Percentiles rank a stretch among this genome's conserved stretches.
phyloP scores from a whole-genome alignment of 2,797 vertebrate genomes.

The Kryptolebias ocellatus region DNA sequence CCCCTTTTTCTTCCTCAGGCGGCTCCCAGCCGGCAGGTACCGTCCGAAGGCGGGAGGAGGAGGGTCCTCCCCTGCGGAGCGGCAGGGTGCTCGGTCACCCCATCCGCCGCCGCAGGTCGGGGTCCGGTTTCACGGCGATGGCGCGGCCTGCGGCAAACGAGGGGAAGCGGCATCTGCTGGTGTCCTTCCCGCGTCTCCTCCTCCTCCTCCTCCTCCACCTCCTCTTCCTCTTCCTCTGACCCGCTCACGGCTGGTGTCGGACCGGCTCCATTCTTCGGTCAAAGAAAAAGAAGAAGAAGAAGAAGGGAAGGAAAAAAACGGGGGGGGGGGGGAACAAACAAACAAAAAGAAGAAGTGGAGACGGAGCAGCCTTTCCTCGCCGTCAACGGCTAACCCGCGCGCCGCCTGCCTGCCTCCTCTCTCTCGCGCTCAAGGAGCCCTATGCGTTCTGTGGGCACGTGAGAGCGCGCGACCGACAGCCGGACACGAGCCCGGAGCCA shows the following conservation, averaged over 20 bases:
- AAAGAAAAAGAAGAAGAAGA: neutral
- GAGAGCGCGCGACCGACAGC: conserved; percentile 43
- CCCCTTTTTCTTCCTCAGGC: conserved; percentile 68
- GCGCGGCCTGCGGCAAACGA: conserved; percentile 78
- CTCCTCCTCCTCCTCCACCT: conserved; percentile 1
- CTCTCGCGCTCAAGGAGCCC: neutral
- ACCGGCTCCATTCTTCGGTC: conserved; percentile 44
- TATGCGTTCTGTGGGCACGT: conserved; percentile 8
- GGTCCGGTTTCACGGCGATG: conserved; percentile 76
- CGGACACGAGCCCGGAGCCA: conserved; percentile 9
- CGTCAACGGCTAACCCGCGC: neutral
- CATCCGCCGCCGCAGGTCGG: conserved; percentile 82
- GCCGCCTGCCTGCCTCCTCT: conserved; percentile 1
- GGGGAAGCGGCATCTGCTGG: conserved; percentile 71
- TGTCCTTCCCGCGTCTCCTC: conserved; percentile 14
- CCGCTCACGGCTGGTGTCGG: conserved; percentile 31
- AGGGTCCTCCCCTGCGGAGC: conserved; percentile 78
- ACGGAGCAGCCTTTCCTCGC: conserved; percentile 26
- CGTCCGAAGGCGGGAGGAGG: conserved; percentile 70
- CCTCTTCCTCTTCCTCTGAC: neutral
- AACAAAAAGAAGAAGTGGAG: conserved; percentile 15
- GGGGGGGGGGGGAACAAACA: too few relatives aligned
- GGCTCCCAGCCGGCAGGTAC: conserved; percentile 70
- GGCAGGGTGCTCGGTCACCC: conserved; percentile 80
- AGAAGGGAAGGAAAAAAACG: neutral